Conservation (phyloP, 2,113 vertebrate species). For the Ciconia stormi region DNA sequence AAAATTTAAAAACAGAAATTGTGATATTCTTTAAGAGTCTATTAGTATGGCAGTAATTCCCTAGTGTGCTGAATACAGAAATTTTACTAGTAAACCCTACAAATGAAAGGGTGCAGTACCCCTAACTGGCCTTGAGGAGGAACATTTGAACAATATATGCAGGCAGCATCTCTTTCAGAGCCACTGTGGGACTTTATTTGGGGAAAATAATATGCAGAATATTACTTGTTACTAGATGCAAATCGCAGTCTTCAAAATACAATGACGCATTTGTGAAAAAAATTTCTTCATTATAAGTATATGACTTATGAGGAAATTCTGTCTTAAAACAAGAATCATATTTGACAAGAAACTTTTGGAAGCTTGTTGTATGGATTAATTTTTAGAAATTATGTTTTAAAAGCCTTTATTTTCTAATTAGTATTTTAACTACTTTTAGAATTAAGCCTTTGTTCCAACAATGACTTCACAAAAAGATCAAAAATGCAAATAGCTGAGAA, state of each 20-base stretch:
- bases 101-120: slow-evolving; percentile 18
- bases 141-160: slow-evolving; percentile 21
- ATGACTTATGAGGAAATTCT: neutral
- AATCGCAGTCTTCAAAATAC: neutral
- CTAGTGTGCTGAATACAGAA: neutral
- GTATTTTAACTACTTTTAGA: neutral
- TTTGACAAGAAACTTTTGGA: neutral
- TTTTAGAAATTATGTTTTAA: neutral
- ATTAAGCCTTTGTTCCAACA: neutral
- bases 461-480: neutral
- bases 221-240: neutral
- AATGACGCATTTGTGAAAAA: neutral
- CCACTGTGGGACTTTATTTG: neutral
- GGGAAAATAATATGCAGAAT: neutral
- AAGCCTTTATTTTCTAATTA: neutral
- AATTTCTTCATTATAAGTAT: neutral
- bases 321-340: neutral
- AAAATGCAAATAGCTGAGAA: neutral
- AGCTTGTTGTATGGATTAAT: neutral
- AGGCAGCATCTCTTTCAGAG: neutral
- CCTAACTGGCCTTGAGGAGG: slow-evolving; percentile 31
- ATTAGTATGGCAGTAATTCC: neutral
- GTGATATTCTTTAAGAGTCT: neutral
- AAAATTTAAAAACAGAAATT: neutral
- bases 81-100: neutral